Conservation (phyloP, 2,113 vertebrate species). For the Cromileptes altivelis region DNA sequence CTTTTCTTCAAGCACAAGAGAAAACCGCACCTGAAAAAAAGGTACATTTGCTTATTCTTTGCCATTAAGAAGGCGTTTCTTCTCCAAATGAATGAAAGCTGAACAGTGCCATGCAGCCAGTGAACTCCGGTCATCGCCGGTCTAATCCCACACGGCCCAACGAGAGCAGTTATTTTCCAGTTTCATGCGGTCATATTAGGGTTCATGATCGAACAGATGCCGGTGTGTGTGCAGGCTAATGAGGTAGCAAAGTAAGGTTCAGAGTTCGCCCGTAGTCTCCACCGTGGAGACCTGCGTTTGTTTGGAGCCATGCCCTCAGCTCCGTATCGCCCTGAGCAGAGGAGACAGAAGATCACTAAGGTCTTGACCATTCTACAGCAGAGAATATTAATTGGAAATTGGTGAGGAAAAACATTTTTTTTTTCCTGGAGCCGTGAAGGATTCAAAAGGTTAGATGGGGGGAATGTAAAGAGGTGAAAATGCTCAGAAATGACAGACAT, state of each 20-base stretch:
- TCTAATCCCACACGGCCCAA: slow-evolving; percentile 49
- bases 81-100: slow-evolving; percentile 32
- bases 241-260: slow-evolving; percentile 70
- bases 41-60: slow-evolving; percentile 42
- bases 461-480: neutral
- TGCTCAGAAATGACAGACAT: neutral
- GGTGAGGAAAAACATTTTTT: slow-evolving; percentile 6
- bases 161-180: slow-evolving; percentile 53
- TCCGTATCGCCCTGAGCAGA: slow-evolving; percentile 49
- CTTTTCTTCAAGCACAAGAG: slow-evolving; percentile 22
- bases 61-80: slow-evolving; percentile 24
- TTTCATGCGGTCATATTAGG: slow-evolving; percentile 55
- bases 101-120: slow-evolving; percentile 28
- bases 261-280: slow-evolving; percentile 62
- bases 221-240: slow-evolving; percentile 73
- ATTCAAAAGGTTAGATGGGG: slow-evolving; percentile 16
- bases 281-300: slow-evolving; percentile 68
- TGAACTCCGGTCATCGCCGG: slow-evolving; percentile 38
- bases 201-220: slow-evolving; percentile 76
- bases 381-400: slow-evolving; percentile 77
- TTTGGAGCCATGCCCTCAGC: slow-evolving; percentile 66
- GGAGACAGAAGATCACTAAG: slow-evolving; percentile 66
- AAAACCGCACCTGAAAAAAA: slow-evolving; percentile 11
- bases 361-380: slow-evolving; percentile 48
- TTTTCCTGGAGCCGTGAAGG: slow-evolving; percentile 9